phyloP scores from a whole-genome alignment of 2,113 vertebrate genomes.

The Mastomys natalensis region DNA sequence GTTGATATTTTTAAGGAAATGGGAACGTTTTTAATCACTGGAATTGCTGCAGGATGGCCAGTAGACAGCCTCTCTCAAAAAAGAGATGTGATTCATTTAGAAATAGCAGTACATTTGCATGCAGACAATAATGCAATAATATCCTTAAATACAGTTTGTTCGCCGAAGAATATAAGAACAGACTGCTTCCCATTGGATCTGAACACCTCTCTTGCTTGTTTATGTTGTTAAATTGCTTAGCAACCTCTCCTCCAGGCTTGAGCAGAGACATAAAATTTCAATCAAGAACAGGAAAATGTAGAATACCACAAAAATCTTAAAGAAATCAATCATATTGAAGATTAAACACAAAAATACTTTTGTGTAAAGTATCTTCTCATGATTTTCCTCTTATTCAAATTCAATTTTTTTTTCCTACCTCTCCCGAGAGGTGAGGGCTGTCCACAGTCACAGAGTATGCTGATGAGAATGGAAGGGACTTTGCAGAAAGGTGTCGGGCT shows the following conservation, averaged over 20 bases:
- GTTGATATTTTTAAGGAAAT: slow-evolving; percentile 52
- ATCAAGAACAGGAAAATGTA: not conserved
- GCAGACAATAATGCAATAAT: slow-evolving; percentile 71
- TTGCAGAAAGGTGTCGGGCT: not conserved
- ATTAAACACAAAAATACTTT: slow-evolving; percentile 25
- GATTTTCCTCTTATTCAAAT: slow-evolving; percentile 38
- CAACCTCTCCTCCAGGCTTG: slow-evolving; percentile 46
- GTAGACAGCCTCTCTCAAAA: slow-evolving; percentile 53
- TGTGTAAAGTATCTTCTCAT: slow-evolving; percentile 4
- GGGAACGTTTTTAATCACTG: slow-evolving; percentile 1
- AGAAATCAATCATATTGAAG: slow-evolving; percentile 1
- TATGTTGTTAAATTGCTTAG: slow-evolving; percentile 64
- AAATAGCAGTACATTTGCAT: slow-evolving; percentile 72
- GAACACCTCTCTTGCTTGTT: slow-evolving; percentile 36
- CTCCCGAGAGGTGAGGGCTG: not conserved
- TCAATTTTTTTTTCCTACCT: not conserved
- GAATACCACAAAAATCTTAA: slow-evolving; percentile 34
- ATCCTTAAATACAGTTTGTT: slow-evolving; percentile 70
- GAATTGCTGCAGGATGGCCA: slow-evolving; percentile 56
- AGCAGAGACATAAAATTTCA: slow-evolving; percentile 48
- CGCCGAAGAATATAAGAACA: slow-evolving; percentile 36
- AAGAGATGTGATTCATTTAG: slow-evolving; percentile 62
- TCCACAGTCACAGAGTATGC: not conserved
- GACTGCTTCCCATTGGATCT: slow-evolving; percentile 16
- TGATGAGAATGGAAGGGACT: too few species aligned